Base-by-base conservation (phyloP, 2,797 vertebrate genomes). In the Merluccius polli region DNA sequence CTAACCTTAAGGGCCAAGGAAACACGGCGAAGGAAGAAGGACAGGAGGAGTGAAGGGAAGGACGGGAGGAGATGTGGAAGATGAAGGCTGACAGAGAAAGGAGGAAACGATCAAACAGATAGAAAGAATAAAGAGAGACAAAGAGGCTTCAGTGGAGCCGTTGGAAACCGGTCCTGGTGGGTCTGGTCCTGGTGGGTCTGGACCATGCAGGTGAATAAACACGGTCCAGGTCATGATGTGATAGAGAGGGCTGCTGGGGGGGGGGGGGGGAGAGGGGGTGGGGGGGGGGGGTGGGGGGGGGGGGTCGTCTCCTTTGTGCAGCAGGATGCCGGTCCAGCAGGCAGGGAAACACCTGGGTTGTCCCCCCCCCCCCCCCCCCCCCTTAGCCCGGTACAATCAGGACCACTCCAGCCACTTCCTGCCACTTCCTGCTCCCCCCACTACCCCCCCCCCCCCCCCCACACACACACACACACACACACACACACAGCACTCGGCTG, bases 281-380 rank as follows among this genome's bases (percentile, higher is more conserved):
- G 36, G 36, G 41, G 41, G 84, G 84, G 72, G 73, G 75, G 63
- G 75, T 24, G 8, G 12, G 36, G 36, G 41, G 41, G 84, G 84
- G 72, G 73, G 75, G 63, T 74, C 24, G 65, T 65, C 79, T 87
- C 87, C 84, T 87, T 87, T 89, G 86, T 69, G 75, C 87, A 91
- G 92, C 91, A 93, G 92, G 82, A 83, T 75, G 79, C 75, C 70
- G 81, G 70, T 15, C 70, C 81, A 83, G 78, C 81, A 10, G 29
- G 93, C 81, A 8, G 29, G 93, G 93, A 94, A 94, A 87, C 94
- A 93, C 92, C 93, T 93, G 93, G 89, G 89, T 92, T 93, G 92
- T 89, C 91, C 85, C 86, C 36, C 52, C 52, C 52, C n/a, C n/a
- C n/a, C n/a, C n/a, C n/a, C n/a, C n/a, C n/a, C n/a, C n/a, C n/a